Base-by-base conservation (phyloP, 2,113 vertebrate species). In the Psittacus erithacus region DNA sequence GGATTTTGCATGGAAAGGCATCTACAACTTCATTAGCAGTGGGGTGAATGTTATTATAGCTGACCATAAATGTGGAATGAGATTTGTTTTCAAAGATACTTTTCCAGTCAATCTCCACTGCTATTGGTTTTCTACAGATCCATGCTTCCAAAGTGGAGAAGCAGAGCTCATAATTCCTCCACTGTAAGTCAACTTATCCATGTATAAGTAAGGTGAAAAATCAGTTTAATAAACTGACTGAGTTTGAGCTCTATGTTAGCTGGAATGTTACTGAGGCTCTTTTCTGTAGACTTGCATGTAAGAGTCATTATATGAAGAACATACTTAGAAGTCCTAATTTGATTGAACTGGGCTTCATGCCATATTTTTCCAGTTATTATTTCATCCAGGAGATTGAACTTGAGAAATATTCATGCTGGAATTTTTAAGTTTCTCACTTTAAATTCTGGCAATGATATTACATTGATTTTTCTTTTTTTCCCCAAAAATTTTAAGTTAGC, bases 131-230 rank as follows among this genome's bases (percentile, higher is more conserved):
- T 76, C 65, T 82, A 19, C 41, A 50, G 44, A 57, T 46, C 17
- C 62, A n/a, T 73, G 9, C 50, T 80, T 85, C n/a, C 24, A 6
- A 13, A 70, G 25, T 27, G 39, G 38, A 2, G 1, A 65, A 80
- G 47, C 13, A 64, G 27, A 89, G 63, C 63, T 90, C 6, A 3
- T 22, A 49, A 43, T 57, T 90, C 41, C 28, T 74, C 22, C 13
- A 4, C 50, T 79, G 7, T 85, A 82, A 86, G 86, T 92, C 38
- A 63, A 52, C 52, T 60, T 90, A 74, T 50, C 41, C 33, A 7
- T 59, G 18, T 43, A 67, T 70, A 92, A 92, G 87, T 82, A 80
- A 76, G 73, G 80, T 84, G 81, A 96, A 88, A 96, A 90, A 93
- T 87, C 74, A 85, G 38, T 94, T 95, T 93, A 90, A 93, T 88